phyloP scores from a whole-genome alignment of 35 echinoderm and acorn worm genomes.

The Chiridota heheva region DNA sequence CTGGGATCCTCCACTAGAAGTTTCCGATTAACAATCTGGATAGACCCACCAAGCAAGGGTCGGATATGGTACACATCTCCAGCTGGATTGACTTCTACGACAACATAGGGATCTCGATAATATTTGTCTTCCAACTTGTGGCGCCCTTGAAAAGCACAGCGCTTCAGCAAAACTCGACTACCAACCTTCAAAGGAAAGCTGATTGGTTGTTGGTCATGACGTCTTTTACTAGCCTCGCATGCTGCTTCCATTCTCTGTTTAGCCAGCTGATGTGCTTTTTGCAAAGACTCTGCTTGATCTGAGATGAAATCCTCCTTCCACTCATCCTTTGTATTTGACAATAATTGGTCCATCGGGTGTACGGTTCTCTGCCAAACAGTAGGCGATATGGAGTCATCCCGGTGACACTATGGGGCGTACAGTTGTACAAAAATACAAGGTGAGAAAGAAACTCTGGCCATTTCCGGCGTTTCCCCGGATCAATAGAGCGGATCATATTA shows the following conservation, averaged over 20 bases:
- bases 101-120: neutral
- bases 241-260: too few relatives aligned
- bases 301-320: too few relatives aligned
- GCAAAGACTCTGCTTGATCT: too few relatives aligned
- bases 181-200: too few relatives aligned
- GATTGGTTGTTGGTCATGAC: too few relatives aligned
- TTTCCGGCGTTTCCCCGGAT: neutral
- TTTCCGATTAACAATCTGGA: neutral
- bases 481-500: neutral
- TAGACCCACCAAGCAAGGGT: slow-evolving; percentile 8
- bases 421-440: neutral
- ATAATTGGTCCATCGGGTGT: neutral
- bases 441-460: slow-evolving; percentile 10
- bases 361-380: neutral
- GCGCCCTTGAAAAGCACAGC: slow-evolving; percentile 11
- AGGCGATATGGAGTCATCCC: neutral
- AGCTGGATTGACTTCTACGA: slow-evolving; percentile 3
- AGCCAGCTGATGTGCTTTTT: too few relatives aligned
- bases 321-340: too few relatives aligned
- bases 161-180: slow-evolving; percentile 22
- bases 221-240: too few relatives aligned
- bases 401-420: neutral
- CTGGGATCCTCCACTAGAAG: slow-evolving; percentile 16
- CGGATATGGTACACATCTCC: slow-evolving; percentile 10
- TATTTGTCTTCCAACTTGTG: slow-evolving; percentile 40